A percentile compares a stretch with the other conserved stretches of the same genome.
phyloP scores from a whole-genome alignment of 2,888 invertebrate genomes.

The Ichneumoninae sp. region DNA sequence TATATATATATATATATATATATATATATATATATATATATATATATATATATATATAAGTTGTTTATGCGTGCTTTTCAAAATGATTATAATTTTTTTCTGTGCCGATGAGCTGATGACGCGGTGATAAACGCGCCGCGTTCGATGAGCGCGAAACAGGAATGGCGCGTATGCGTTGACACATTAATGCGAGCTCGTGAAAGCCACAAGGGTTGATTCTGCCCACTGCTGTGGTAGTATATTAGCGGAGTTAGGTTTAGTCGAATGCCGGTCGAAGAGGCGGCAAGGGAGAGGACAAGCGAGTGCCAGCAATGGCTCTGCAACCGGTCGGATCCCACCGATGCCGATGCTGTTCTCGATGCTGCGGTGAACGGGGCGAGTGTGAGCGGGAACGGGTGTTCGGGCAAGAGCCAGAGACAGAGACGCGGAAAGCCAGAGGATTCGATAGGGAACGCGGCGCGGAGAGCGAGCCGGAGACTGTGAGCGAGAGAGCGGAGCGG shows the following conservation, averaged over 20 bases:
- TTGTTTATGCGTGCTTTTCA: no score
- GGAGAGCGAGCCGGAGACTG: slow-evolving; percentile 52
- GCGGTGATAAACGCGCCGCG: background rate
- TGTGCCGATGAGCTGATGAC: background rate
- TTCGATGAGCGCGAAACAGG: background rate
- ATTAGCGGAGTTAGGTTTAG: slow-evolving; percentile 46
- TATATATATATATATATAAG: no score
- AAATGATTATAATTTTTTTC: background rate
- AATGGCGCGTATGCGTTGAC: slow-evolving; percentile 39
- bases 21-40: no score
- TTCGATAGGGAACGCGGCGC: slow-evolving; percentile 57
- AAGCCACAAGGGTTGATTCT: slow-evolving; percentile 7
- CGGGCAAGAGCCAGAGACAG: slow-evolving; percentile 54
- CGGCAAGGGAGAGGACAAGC: slow-evolving; percentile 20
- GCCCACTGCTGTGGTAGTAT: slow-evolving; percentile 43
- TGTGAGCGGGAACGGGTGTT: slow-evolving; percentile 48
- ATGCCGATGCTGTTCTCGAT: slow-evolving; percentile 42
- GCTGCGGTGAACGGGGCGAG: slow-evolving; percentile 54
- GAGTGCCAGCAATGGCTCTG: slow-evolving; percentile 44
- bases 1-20: no score
- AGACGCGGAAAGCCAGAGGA: slow-evolving; percentile 37
- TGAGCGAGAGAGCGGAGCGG: slow-evolving; percentile 64
- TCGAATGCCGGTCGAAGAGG: slow-evolving; percentile 44
- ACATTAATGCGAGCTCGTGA: slow-evolving; percentile 45
- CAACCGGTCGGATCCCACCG: slow-evolving; percentile 51